Conservation (phyloP, 1,140 invertebrate species). For the Samia ricini region DNA sequence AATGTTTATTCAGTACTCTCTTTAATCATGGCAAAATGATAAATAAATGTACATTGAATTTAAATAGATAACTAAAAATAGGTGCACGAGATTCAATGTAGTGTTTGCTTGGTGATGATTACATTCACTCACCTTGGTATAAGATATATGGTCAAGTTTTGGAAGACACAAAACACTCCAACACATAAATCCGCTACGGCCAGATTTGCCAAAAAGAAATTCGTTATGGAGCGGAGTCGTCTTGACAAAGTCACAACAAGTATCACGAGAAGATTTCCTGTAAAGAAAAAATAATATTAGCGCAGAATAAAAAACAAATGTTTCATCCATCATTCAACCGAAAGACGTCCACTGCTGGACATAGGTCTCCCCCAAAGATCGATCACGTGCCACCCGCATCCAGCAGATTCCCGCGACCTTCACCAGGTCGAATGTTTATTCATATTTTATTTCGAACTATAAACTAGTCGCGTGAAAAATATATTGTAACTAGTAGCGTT, state of each 20-base stretch:
- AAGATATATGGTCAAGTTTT: conserved; percentile 88
- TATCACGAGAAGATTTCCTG: conserved; percentile 91
- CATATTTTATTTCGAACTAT: too few species aligned
- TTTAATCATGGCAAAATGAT: neutral
- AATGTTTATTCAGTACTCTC: neutral
- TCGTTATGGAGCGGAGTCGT: conserved; percentile 88
- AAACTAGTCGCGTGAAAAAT: too few species aligned
- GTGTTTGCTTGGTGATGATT: conserved; percentile 7
- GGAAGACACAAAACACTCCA: conserved; percentile 91
- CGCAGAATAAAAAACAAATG: neutral
- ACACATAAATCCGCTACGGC: conserved; percentile 91
- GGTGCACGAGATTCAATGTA: neutral
- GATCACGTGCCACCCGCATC: too few species aligned
- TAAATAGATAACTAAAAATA: neutral
- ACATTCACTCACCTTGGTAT: conserved; percentile 80
- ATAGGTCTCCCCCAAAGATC: too few species aligned
- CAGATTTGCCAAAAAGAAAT: conserved; percentile 91
- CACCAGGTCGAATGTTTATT: too few species aligned
- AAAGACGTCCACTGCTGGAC: too few species aligned
- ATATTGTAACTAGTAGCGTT: too few species aligned
- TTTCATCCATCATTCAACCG: too few species aligned
- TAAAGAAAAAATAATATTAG: conserved; percentile 41
- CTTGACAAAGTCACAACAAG: conserved; percentile 87
- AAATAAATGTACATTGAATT: neutral
- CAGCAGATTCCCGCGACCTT: too few species aligned